Evolutionary conservation across 2,113 vertebrate genomes (phyloP).

Genomic region (Sorex fumeus): DNA sequence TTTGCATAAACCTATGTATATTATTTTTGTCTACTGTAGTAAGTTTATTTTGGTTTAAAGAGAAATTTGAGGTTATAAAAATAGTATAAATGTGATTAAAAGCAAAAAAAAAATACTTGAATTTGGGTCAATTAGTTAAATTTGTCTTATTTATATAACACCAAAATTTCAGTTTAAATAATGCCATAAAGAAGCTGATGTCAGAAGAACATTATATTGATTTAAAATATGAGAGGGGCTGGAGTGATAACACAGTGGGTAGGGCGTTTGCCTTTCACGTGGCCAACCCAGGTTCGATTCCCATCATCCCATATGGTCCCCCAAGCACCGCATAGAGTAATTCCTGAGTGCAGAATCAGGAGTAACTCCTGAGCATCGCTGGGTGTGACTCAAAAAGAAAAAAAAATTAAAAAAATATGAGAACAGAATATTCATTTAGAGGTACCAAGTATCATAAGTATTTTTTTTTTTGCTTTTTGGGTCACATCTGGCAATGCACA

Average conservation of each 20-base stretch:
- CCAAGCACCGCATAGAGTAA: too few species aligned
- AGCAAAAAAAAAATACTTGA: not conserved
- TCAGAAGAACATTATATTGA: not conserved
- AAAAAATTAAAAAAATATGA: too few species aligned
- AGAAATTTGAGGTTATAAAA: conserved; percentile 10
- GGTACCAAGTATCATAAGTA: not conserved
- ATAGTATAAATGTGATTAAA: not conserved
- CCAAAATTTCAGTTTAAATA: not conserved
- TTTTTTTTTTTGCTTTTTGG: too few species aligned
- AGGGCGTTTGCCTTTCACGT: too few species aligned
- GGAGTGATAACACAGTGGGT: too few species aligned
- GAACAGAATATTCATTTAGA: not conserved
- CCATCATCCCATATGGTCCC: too few species aligned
- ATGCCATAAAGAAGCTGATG: not conserved
- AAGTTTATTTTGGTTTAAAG: not conserved
- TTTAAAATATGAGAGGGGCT: conserved; percentile 7
- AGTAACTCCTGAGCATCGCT: too few species aligned
- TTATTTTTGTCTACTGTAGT: conserved; percentile 1
- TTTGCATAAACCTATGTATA: not conserved
- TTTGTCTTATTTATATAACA: not conserved
- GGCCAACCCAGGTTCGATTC: too few species aligned
- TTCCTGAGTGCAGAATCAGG: too few species aligned
- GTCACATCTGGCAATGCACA: too few species aligned
- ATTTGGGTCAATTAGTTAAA: not conserved
- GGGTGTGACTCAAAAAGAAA: too few species aligned